A percentile compares a stretch with the other conserved stretches of the same genome.
Conservation (phyloP, 1,140 invertebrate species). For the Laodelphax striatellus region DNA sequence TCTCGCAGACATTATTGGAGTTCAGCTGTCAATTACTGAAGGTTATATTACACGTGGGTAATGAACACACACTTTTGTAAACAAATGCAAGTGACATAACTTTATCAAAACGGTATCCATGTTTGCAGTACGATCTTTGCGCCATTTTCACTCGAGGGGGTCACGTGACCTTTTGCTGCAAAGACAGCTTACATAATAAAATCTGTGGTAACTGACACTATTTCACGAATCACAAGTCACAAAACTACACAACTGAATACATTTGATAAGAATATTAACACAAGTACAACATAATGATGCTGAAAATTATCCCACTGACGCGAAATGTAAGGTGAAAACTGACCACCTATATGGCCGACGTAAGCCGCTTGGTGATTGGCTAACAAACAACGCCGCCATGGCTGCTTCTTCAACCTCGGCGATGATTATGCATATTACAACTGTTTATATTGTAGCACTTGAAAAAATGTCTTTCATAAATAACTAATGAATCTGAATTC, state of each 20-base stretch:
- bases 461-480: too few relatives aligned
- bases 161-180: constrained; percentile 39
- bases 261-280: constrained; percentile 13
- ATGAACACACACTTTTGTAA: constrained; percentile 44
- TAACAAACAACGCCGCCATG: constrained; percentile 41
- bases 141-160: constrained; percentile 40
- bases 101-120: constrained; percentile 39
- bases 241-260: constrained; percentile 10
- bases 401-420: constrained; percentile 30
- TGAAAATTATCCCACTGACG: constrained; percentile 45
- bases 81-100: constrained; percentile 48
- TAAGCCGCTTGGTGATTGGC: constrained; percentile 46
- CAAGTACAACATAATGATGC: constrained; percentile 29
- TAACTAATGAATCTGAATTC: too few relatives aligned
- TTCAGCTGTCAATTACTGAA: constrained; percentile 30
- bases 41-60: constrained; percentile 31
- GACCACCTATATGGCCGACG: constrained; percentile 38
- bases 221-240: constrained; percentile 4
- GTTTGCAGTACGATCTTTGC: constrained; percentile 42
- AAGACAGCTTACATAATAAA: constrained; percentile 6
- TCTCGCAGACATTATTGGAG: constrained; percentile 60
- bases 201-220: constrained; percentile 9
- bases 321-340: constrained; percentile 38
- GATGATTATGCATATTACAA: too few relatives aligned
- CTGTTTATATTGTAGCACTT: too few relatives aligned